These are phyloP conservation scores for Antechinus stuartii DNA, from an alignment of 2,113 vertebrate genomes.

Conservation along the genomic window DNA sequence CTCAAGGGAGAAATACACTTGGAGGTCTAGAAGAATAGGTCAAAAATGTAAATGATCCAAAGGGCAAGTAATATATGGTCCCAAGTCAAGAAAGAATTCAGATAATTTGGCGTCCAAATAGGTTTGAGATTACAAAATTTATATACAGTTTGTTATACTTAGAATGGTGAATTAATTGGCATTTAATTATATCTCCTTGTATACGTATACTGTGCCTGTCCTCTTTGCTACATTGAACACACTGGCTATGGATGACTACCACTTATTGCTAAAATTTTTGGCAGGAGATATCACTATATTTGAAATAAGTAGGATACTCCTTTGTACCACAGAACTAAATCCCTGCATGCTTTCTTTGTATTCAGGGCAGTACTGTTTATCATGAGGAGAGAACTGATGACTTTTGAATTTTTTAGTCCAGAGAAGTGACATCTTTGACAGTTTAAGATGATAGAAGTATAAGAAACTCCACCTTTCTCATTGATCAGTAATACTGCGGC, in stretches of 20 bases:
- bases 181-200: not conserved
- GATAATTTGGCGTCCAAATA: not conserved
- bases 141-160: not conserved
- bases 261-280: too few relatives aligned
- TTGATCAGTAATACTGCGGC: not conserved
- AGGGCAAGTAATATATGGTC: not conserved
- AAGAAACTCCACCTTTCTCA: constrained; percentile 44
- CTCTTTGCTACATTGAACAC: not conserved
- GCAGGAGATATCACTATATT: too few relatives aligned
- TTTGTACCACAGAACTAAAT: not conserved
- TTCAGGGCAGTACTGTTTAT: constrained; percentile 26
- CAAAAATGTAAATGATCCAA: not conserved
- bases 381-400: constrained; percentile 29
- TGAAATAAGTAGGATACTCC: not conserved
- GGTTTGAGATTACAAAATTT: not conserved
- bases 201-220: not conserved
- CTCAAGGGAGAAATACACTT: not conserved
- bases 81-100: not conserved
- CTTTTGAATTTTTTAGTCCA: not conserved
- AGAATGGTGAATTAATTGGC: not conserved
- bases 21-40: not conserved
- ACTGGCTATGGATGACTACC: not conserved
- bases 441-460: constrained; percentile 44
- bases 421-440: constrained; percentile 30
- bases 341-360: not conserved